These are phyloP conservation scores for Styela clava DNA, from an alignment of 23 tunicate genomes.

Conservation along the genomic window DNA sequence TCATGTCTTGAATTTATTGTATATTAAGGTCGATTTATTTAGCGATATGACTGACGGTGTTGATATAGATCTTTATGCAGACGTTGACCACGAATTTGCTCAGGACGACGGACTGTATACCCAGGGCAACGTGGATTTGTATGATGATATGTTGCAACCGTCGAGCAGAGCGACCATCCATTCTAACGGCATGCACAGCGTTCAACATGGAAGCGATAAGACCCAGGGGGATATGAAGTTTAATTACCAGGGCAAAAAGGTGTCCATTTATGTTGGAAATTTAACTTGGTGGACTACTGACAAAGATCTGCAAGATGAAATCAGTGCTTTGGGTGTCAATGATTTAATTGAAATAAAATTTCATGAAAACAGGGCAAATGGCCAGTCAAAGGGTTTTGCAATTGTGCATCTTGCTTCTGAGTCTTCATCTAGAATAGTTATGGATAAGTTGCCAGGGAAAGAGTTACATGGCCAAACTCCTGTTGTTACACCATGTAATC, in stretches of 20 bases:
- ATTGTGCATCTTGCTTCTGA: constrained; percentile 84
- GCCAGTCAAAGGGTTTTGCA: constrained; percentile 98
- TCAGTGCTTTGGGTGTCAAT: constrained; percentile 63
- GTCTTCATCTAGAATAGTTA: constrained; percentile 70
- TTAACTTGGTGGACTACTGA: constrained; percentile 98
- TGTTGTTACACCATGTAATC: constrained; percentile 87
- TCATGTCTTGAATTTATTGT: not conserved
- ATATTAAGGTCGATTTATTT: constrained; percentile 11
- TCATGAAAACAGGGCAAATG: constrained; percentile 91
- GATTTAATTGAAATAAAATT: constrained; percentile 89
- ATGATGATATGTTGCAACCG: constrained; percentile 94
- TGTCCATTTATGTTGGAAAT: constrained; percentile 95
- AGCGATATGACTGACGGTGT: constrained; percentile 85
- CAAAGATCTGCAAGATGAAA: constrained; percentile 82
- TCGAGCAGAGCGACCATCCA: constrained; percentile 37
- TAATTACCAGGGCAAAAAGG: constrained; percentile 93
- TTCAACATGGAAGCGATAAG: not conserved
- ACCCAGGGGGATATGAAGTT: constrained; percentile 40
- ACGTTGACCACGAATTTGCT: constrained; percentile 96
- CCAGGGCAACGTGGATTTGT: constrained; percentile 66
- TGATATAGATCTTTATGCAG: constrained; percentile 94
- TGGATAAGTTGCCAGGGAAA: constrained; percentile 92
- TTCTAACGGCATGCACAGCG: constrained; percentile 23
- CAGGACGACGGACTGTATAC: constrained; percentile 46
- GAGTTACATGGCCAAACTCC: constrained; percentile 91